Conservation (phyloP, 2,797 vertebrate species). For the Schizopygopsis pylzovi region DNA sequence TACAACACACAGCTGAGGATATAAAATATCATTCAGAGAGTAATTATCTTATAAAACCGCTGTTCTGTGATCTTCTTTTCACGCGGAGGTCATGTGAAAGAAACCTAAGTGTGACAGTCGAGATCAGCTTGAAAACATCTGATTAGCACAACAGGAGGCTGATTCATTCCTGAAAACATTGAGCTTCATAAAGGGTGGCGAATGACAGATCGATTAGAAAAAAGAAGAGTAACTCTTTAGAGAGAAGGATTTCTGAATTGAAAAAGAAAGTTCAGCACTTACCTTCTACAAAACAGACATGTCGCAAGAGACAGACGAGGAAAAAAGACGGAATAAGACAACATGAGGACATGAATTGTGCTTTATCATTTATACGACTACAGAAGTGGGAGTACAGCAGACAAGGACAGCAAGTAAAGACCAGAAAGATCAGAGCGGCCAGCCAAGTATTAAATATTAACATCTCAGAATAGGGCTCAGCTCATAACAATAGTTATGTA, state of each 20-base stretch:
- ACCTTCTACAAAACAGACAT: slow-evolving; percentile 96
- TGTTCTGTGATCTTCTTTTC: neutral
- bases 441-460: neutral
- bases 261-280: slow-evolving; percentile 76
- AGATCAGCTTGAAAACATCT: neutral
- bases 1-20: neutral
- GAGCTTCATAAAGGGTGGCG: neutral
- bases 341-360: slow-evolving; percentile 32
- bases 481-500: neutral
- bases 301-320: slow-evolving; percentile 84
- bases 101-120: neutral
- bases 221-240: neutral
- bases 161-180: neutral
- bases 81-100: neutral
- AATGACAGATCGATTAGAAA: neutral
- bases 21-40: neutral
- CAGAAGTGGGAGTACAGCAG: slow-evolving; percentile 16
- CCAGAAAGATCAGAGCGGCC: neutral
- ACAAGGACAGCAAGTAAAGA: slow-evolving; percentile 39
- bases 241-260: neutral
- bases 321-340: slow-evolving; percentile 74
- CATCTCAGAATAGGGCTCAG: neutral
- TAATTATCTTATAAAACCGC: neutral
- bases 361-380: slow-evolving; percentile 29
- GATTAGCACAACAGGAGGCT: neutral